Base-by-base conservation (phyloP, 1,140 invertebrate genomes). In the Drosophila orena region DNA sequence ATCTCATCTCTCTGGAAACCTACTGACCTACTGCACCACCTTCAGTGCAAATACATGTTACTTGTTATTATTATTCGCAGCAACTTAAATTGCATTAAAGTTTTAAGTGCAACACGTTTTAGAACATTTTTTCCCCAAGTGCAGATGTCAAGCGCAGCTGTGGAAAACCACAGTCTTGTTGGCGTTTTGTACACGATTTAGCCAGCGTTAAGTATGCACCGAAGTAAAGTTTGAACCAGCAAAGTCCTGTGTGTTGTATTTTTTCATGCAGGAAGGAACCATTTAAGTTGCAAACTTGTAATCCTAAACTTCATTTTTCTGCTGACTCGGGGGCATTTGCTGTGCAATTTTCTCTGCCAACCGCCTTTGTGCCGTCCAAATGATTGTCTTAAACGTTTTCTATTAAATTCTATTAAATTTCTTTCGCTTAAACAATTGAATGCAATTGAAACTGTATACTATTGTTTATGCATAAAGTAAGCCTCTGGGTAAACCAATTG, bases 141-240 rank as follows among this genome's bases (percentile, higher is more conserved):
- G 46, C 37, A 65, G 12, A 30, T 68, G 59, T 43, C 64, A 52
- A 65, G 30, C 12, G 30, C 60, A 65, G 44, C 24, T 7, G 12
- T n/a, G 34, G 2, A 42, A 42, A 64, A 49, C 64, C 37, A 10
- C 64, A 68, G n/a, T 12, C 10, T 20, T 35, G 46, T 7, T 44
- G 64, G 59, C 37, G 34, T 52, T 52, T 30, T 49, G 17, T 20
- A 15, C n/a, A 0, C 11, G 17, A 22, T n/a, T 68, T 64, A 27
- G 15, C 3, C 24, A 12, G 15, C 24, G 27, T 52, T 65, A 65
- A 68, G 20, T 43, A 15, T 20, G 20, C 30, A 0, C 10, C 2
- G 0, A 44, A 65, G 37, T 65, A 52, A 43, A 30, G 52, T 61
- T 30, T 15, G 42, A 27, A 24, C 10, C 11, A 10, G 6, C 11